These are phyloP conservation scores for Epicampocera succincta DNA, from an alignment of 2,888 invertebrate species.

Conservation along the genomic window DNA sequence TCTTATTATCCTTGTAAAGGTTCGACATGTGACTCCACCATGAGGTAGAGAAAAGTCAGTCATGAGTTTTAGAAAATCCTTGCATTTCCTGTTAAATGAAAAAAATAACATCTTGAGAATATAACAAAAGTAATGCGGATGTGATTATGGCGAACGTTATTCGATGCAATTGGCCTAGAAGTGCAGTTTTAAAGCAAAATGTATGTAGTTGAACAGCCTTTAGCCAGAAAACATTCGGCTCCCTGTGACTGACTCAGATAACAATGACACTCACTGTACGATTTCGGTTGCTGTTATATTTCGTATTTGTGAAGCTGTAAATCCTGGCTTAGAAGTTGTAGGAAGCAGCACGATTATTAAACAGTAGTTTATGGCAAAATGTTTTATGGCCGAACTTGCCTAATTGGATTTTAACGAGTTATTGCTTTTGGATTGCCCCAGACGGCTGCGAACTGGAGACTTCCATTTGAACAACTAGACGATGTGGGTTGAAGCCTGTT, in stretches of 20 bases:
- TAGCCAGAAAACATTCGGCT: not conserved
- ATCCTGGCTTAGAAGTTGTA: slow-evolving; percentile 22
- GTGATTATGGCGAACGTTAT: too few relatives aligned
- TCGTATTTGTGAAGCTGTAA: slow-evolving; percentile 6
- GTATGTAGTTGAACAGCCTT: too few relatives aligned
- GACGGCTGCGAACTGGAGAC: slow-evolving; percentile 23
- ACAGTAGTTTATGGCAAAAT: slow-evolving; percentile 69
- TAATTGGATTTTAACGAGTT: slow-evolving; percentile 70
- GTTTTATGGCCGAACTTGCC: slow-evolving; percentile 66
- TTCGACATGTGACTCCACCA: too few relatives aligned
- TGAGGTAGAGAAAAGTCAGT: too few relatives aligned
- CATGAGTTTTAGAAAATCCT: too few relatives aligned
- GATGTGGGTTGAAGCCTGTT: slow-evolving; percentile 42
- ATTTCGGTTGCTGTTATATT: not conserved
- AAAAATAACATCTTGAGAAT: too few relatives aligned
- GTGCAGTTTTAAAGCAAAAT: too few relatives aligned
- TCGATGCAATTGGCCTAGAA: too few relatives aligned
- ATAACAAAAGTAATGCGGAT: too few relatives aligned
- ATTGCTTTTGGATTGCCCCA: slow-evolving; percentile 52
- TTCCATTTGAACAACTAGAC: slow-evolving; percentile 13
- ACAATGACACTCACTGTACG: slow-evolving; percentile 1
- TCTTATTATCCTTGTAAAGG: too few relatives aligned
- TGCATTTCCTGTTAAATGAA: too few relatives aligned
- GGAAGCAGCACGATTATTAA: slow-evolving; percentile 56
- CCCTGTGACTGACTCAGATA: slow-evolving; percentile 3